These are phyloP conservation scores for Cryptocheilus praepositus DNA, from an alignment of 2,888 invertebrate species.

Conservation along the genomic window DNA sequence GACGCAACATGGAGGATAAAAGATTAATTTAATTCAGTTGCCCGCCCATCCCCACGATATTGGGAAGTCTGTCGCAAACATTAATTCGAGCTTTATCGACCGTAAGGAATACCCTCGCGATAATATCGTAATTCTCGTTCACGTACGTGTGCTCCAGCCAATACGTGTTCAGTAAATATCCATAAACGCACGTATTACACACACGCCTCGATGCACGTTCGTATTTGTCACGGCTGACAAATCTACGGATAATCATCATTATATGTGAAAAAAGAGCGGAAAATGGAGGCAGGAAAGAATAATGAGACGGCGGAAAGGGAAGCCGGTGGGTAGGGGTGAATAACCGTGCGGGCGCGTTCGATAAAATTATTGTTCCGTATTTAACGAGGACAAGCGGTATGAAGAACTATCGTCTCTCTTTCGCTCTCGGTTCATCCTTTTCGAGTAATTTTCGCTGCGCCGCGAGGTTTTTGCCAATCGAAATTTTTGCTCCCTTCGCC, in stretches of 20 bases:
- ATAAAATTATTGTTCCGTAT: conserved; percentile 33
- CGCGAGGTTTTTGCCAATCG: no score
- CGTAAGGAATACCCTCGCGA: conserved; percentile 19
- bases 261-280: conserved; percentile 22
- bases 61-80: conserved; percentile 21
- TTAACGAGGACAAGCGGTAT: conserved; percentile 7
- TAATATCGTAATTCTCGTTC: conserved; percentile 18
- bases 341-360: conserved; percentile 13
- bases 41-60: conserved; percentile 2
- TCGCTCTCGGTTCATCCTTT: not conserved
- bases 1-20: not conserved
- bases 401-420: not conserved
- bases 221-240: conserved; percentile 23
- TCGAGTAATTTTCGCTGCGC: no score
- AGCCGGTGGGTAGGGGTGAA: not conserved
- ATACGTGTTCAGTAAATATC: no score
- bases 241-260: conserved; percentile 32
- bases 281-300: conserved; percentile 14
- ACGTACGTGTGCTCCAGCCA: not conserved
- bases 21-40: conserved; percentile 27
- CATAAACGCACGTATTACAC: no score
- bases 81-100: conserved; percentile 39
- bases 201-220: no score
- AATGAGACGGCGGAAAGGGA: not conserved
- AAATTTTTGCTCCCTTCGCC: no score